Evolutionary conservation across 2,113 vertebrate genomes (phyloP).

Genomic region (Urocynchramus pylzowi): DNA sequence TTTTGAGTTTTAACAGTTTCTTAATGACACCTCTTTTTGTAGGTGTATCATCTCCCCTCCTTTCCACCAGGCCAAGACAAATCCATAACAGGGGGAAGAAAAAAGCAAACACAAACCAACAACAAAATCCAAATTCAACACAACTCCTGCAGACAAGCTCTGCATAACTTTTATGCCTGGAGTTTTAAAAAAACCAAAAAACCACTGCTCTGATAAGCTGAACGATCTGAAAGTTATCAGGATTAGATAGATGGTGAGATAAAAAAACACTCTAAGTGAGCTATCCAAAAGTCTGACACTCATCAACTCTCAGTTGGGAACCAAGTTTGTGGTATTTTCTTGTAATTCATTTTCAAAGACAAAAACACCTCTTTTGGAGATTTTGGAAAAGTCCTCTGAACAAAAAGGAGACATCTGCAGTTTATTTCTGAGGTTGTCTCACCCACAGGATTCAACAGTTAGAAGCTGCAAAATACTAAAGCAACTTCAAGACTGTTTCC

Average conservation of each 20-base stretch:
- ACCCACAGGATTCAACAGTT: not conserved
- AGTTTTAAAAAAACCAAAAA: not conserved
- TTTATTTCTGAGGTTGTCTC: not conserved
- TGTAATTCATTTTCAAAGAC: not conserved
- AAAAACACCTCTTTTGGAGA: not conserved
- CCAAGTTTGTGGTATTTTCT: not conserved
- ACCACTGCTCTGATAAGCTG: not conserved
- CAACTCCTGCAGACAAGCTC: not conserved
- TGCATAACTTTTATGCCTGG: not conserved
- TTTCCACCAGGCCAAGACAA: not conserved
- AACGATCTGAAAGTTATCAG: not conserved
- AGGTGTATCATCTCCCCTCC: not conserved
- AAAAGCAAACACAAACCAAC: not conserved
- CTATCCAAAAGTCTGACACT: not conserved
- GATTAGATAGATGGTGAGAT: not conserved
- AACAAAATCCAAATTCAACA: not conserved
- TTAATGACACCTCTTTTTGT: not conserved
- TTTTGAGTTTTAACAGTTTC: not conserved
- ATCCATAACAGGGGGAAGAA: fast-evolving
- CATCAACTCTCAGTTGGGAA: not conserved
- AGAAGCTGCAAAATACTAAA: not conserved
- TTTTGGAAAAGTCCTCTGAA: not conserved
- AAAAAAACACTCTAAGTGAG: not conserved
- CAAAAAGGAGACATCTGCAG: not conserved
- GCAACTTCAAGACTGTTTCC: not conserved